Percentiles rank a stretch among this genome's conserved stretches.
Conservation (phyloP, 2,888 invertebrate genomes). For the Melipona bicolor region DNA sequence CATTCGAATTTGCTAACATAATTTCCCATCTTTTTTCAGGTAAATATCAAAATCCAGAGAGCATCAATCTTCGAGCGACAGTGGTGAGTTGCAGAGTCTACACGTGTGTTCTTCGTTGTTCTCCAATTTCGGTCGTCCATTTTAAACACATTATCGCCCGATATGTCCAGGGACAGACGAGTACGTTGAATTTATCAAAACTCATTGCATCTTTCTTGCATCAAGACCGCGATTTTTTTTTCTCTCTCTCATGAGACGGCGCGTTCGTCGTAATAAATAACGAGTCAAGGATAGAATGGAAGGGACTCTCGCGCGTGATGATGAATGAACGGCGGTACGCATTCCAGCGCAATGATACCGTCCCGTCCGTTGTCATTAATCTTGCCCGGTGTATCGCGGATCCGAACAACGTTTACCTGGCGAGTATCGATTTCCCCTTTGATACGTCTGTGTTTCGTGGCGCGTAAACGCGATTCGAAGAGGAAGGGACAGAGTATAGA, state of each 20-base stretch:
- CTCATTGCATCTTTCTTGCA: conserved; percentile 12
- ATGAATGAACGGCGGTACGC: conserved; percentile 60
- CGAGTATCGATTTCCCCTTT: conserved; percentile 50
- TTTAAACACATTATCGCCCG: not conserved
- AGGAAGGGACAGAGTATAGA: not conserved
- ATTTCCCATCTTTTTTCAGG: no score
- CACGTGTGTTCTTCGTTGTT: not conserved
- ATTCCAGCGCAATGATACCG: conserved; percentile 58
- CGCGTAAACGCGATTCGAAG: conserved; percentile 14
- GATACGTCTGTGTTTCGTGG: conserved; percentile 42
- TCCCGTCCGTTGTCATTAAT: conserved; percentile 55
- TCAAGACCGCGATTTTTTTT: not conserved
- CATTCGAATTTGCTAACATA: no score
- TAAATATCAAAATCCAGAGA: no score
- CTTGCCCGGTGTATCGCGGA: conserved; percentile 48
- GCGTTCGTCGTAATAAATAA: conserved; percentile 60
- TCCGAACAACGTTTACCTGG: conserved; percentile 54
- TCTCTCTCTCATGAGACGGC: no score
- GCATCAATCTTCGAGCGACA: no score
- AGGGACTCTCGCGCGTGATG: conserved; percentile 52
- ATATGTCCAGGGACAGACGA: conserved; percentile 8
- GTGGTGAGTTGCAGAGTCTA: no score
- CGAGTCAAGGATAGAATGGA: conserved; percentile 57
- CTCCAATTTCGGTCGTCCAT: not conserved
- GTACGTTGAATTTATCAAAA: conserved; percentile 39